Evolutionary conservation across 2,113 vertebrate genomes (phyloP), one percentile per base, ranked within the genome.

Genomic region (Triplophysa rosa): DNA sequence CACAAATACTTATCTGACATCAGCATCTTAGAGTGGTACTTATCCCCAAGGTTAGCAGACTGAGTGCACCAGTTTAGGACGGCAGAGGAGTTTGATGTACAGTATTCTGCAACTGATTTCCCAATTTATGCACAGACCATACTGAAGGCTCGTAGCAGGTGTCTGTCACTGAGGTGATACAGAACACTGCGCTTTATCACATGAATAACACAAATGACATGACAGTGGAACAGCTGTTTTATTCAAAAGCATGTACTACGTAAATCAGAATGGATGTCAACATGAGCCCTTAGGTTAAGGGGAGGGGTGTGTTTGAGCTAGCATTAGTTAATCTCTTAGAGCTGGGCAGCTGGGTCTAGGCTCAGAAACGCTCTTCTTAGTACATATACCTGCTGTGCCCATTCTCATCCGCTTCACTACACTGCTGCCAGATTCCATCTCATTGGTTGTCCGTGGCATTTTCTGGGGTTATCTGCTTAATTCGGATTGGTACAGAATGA

Each of bases 241-340:
- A 67, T 59, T 37, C 45, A 49, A 68, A 26, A 16, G 52, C 61
- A 67, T 73, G 17, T 58, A 79, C 26, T 69, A 19, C 33, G 40
- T 67, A 62, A 66, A 75, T 74, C 66, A 75, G 54, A 73, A 63
- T 29, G 63, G 19, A 67, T 66, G 54, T 71, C 42, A 78, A 80
- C 56, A 54, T 2, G 4, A 58, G 29, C 52, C 5, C 16, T 42
- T 29, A 12, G 77, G 29, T 29, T 17, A 37, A 52, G 8, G 19
- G 69, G 58, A 63, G 58, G 45, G 69, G 49, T n/a, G 42, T 37
- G 61, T 78, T 59, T 66, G 49, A 67, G 62, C 62, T 26, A 59
- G 67, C 74, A 33, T 63, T 77, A 9, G 14, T 21, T 85, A 83
- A 87, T 85, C 79, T 65, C 74, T 21, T 16, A 2, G 24, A 67